These are phyloP conservation scores for Syrphus vitripennis DNA, from an alignment of 2,888 invertebrate genomes.

Conservation along the genomic window DNA sequence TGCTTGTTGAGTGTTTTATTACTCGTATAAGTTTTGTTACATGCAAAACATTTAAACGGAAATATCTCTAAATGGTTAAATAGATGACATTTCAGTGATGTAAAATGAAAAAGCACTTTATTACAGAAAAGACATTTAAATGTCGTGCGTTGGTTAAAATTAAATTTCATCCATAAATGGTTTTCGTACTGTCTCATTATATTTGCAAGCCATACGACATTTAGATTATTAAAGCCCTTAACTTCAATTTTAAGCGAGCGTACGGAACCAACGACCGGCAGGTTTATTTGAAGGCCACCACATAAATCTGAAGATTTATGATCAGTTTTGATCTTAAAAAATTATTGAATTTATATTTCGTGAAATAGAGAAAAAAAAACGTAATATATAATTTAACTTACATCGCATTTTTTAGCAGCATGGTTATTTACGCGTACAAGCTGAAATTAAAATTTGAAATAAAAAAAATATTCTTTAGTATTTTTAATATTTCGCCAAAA, in stretches of 20 bases:
- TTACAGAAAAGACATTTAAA: conserved; percentile 39
- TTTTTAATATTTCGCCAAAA: too few species aligned
- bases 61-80: conserved; percentile 45
- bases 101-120: conserved; percentile 28
- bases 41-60: conserved; percentile 55
- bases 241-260: conserved; percentile 24
- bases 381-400: not conserved
- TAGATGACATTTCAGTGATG: conserved; percentile 24
- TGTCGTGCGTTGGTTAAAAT: not conserved
- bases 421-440: not conserved
- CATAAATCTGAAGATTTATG: not conserved
- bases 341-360: not conserved
- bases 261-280: not conserved
- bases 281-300: conserved; percentile 50
- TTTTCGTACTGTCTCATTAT: conserved; percentile 50
- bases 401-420: not conserved
- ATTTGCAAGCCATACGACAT: conserved; percentile 26
- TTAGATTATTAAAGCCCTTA: conserved; percentile 40
- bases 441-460: not conserved
- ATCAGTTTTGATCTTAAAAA: conserved; percentile 14
- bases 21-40: conserved; percentile 41
- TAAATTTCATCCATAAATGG: conserved; percentile 25
- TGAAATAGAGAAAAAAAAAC: not conserved
- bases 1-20: conserved; percentile 28
- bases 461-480: too few species aligned